Evolutionary conservation across 1,140 invertebrate species (phyloP).

Genomic region (Neodiprion pinetum): DNA sequence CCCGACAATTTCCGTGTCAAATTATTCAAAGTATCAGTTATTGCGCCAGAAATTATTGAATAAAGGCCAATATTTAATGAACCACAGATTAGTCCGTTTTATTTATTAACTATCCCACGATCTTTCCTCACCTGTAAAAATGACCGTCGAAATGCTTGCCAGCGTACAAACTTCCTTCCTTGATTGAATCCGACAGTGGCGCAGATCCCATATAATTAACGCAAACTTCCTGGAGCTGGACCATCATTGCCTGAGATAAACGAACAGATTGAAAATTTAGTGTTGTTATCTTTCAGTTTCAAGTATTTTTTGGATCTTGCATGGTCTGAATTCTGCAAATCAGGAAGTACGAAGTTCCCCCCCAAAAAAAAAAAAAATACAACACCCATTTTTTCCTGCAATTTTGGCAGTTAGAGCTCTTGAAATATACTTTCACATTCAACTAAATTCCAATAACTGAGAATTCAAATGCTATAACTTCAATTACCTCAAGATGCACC

Average conservation of each 20-base stretch:
- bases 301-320: slow-evolving; percentile 31
- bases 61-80: slow-evolving; percentile 26
- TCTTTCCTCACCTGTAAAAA: slow-evolving; percentile 66
- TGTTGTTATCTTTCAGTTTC: slow-evolving; percentile 45
- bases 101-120: slow-evolving; percentile 8
- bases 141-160: slow-evolving; percentile 61
- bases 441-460: slow-evolving; percentile 16
- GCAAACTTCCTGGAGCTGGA: slow-evolving; percentile 60
- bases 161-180: slow-evolving; percentile 63
- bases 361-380: slow-evolving; percentile 10
- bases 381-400: neutral
- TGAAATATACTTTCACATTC: too few species aligned
- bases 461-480: slow-evolving; percentile 23
- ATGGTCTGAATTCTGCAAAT: too few species aligned
- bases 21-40: too few species aligned
- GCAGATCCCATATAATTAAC: slow-evolving; percentile 49
- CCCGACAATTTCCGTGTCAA: too few species aligned
- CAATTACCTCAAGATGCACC: slow-evolving; percentile 36
- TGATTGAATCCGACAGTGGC: slow-evolving; percentile 44
- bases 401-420: too few species aligned
- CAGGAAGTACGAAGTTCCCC: too few species aligned
- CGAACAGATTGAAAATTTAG: neutral
- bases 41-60: neutral
- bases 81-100: slow-evolving; percentile 18
- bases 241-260: slow-evolving; percentile 59